Evolutionary conservation across 2,113 vertebrate genomes (phyloP), one percentile per base, ranked within the genome.

Genomic region (Odocoileus hemionus): DNA sequence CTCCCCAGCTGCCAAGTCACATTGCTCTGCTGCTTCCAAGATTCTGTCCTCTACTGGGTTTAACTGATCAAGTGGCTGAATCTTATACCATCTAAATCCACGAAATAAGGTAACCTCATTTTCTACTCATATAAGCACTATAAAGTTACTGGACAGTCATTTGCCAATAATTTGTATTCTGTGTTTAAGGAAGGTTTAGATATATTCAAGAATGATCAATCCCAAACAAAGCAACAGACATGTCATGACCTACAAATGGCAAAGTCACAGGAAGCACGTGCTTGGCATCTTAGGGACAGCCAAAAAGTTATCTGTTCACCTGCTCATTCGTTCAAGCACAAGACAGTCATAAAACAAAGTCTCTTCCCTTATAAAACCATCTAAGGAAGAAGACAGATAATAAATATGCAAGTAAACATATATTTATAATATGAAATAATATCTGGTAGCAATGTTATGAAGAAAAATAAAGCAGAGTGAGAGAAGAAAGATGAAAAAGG

Each of bases 301-400:
- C 30, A 95, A 70, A 64, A 92, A 90, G 43, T 60, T 60, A 61
- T 47, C 3, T 60, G 45, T 50, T 83, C 11, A 47, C 36, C 80
- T 54, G 13, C 58, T 80, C 83, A 43, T 74, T 92, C 39, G 89
- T 43, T 94, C 74, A 89, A 54, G 93, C 76, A 96, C 12, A 85
- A 83, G 45, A 94, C 43, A 88, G n/a, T 28, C 33, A 91, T 91
- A 91, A 86, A 95, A 87, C n/a, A 70, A 89, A 85, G 26, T 91
- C 36, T 85, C 30, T 85, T 86, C 78, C 43, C 36, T 97, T 88
- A 91, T 88, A 95, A 95, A 93, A 70, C 26, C 19, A 76, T 95
- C 54, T 88, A 36, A 97, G 61, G 23, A 57, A 83, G 43, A 96
- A 93, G 14, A 86, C 23, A 94, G 19, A 57, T 19, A 94, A 78